These are phyloP conservation scores for Procavia capensis DNA, from an alignment of 2,113 vertebrate genomes.

Conservation along the genomic window DNA sequence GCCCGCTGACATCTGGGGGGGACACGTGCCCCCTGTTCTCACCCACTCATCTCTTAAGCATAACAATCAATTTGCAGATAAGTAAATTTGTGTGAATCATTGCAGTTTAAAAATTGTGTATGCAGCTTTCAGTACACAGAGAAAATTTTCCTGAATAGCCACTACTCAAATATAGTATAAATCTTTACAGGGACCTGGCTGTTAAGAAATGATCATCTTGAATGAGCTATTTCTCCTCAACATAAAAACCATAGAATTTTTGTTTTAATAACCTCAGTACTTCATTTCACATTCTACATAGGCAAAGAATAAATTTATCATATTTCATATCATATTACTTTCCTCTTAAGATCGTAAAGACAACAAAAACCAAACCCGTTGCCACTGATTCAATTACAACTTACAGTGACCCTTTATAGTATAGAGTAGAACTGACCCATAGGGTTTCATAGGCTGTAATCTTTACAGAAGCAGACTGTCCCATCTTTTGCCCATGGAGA, in stretches of 20 bases:
- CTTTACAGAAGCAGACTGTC: too few species aligned
- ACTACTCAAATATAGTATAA: slow-evolving; percentile 4
- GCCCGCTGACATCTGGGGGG: background rate
- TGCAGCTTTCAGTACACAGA: background rate
- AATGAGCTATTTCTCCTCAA: slow-evolving; percentile 53
- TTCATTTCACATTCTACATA: background rate
- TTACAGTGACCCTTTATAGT: background rate
- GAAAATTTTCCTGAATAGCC: background rate
- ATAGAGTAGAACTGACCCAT: too few species aligned
- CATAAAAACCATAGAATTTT: background rate
- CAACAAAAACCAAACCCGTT: background rate
- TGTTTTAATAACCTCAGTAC: slow-evolving; percentile 44
- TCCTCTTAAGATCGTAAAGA: slow-evolving; percentile 4
- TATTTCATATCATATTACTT: background rate
- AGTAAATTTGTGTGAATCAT: background rate
- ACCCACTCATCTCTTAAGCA: background rate
- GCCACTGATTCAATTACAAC: background rate
- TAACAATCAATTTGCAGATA: slow-evolving; percentile 21
- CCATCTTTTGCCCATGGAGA: too few species aligned
- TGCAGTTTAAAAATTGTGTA: background rate
- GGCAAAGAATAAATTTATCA: slow-evolving; percentile 47
- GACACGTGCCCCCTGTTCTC: background rate
- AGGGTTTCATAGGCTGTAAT: too few species aligned
- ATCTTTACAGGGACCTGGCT: slow-evolving; percentile 29
- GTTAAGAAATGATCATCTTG: background rate